Conservation (phyloP, 2,113 vertebrate species). For the Agelaius tricolor region DNA sequence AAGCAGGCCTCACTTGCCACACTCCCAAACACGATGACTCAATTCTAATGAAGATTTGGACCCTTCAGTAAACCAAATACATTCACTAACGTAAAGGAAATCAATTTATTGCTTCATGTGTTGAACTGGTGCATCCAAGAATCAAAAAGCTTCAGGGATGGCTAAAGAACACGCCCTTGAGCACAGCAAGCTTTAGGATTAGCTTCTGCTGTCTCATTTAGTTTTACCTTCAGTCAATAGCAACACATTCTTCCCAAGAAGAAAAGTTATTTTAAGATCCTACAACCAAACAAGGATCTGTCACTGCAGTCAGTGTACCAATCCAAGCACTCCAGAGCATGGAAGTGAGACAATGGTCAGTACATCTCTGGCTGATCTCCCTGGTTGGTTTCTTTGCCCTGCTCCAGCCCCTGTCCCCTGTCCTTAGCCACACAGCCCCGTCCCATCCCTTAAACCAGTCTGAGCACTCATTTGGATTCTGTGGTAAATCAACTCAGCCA, state of each 20-base stretch:
- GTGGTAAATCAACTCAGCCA: not conserved
- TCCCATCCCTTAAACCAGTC: not conserved
- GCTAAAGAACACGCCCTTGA: not conserved
- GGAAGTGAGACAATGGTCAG: not conserved
- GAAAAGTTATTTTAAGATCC: not conserved
- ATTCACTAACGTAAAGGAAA: not conserved
- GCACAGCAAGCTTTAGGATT: not conserved
- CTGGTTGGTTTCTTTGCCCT: not conserved
- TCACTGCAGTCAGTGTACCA: not conserved
- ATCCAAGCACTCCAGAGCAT: not conserved
- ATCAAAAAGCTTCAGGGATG: not conserved
- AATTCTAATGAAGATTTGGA: not conserved
- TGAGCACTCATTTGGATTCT: not conserved
- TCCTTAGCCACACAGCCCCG: not conserved
- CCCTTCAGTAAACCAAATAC: not conserved
- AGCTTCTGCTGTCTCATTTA: not conserved
- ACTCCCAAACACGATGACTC: accelerated
- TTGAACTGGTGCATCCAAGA: not conserved
- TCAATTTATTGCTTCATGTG: accelerated
- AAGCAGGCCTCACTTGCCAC: not conserved
- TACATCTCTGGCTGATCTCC: not conserved
- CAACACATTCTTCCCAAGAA: not conserved
- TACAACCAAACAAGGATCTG: not conserved
- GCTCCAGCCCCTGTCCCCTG: not conserved
- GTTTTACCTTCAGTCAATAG: not conserved